phyloP scores from a whole-genome alignment of 1,140 invertebrate species.

The Rhopalosiphum padi region DNA sequence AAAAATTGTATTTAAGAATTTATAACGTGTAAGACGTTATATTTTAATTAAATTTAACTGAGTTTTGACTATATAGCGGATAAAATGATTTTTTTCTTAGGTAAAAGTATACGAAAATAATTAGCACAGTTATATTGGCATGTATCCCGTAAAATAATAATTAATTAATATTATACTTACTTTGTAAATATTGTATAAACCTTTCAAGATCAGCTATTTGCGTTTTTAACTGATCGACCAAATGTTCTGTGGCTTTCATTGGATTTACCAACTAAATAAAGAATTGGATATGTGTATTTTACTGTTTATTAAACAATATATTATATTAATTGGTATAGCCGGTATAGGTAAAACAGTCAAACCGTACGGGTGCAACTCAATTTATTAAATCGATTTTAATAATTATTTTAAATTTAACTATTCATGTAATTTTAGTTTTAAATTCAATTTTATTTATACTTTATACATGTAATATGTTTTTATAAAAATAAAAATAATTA shows the following conservation, averaged over 20 bases:
- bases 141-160: not conserved
- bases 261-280: slow-evolving; percentile 83
- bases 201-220: slow-evolving; percentile 96
- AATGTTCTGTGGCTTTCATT: slow-evolving; percentile 93
- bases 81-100: too few relatives aligned
- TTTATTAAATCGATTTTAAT: not conserved
- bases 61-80: too few relatives aligned
- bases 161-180: slow-evolving; percentile 63
- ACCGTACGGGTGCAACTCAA: not conserved
- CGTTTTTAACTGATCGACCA: slow-evolving; percentile 93
- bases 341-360: not conserved
- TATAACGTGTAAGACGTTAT: too few relatives aligned
- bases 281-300: not conserved
- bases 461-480: too few relatives aligned
- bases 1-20: not conserved
- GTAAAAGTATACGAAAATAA: not conserved
- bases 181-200: slow-evolving; percentile 96
- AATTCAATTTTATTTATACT: not conserved
- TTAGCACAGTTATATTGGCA: not conserved
- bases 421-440: not conserved
- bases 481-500: too few relatives aligned
- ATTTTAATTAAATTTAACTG: too few relatives aligned
- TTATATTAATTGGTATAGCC: not conserved
- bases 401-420: not conserved
- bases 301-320: not conserved